Base-by-base conservation (phyloP, 2,888 invertebrate species). In the Halocaridina rubra region DNA sequence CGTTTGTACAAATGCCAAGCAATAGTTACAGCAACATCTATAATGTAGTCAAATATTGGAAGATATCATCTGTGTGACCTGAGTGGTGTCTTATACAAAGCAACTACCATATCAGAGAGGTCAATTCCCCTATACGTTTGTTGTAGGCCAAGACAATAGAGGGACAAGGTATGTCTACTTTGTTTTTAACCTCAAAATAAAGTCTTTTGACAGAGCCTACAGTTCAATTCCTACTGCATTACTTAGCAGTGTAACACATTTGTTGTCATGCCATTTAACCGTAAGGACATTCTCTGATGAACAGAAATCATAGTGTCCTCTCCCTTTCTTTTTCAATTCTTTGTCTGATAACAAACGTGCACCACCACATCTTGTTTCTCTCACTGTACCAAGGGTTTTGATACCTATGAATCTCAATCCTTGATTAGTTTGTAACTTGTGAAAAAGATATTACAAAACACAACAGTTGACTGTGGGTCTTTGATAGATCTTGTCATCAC, bases 1-100 rank as follows among this genome's bases (percentile, higher is more conserved):
- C n/a, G n/a, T n/a, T n/a, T n/a, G n/a, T n/a, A n/a, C n/a, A n/a
- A n/a, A n/a, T n/a, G n/a, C n/a, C n/a, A n/a, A n/a, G n/a, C n/a
- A n/a, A 64, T 77, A 64, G 30, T 22, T 64, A 77, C 77, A 61
- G 64, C 30, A n/a, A 33, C 27, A 61, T 77, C 77, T 53, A 77
- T 32, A 61, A 77, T 32, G 22, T 64, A 77, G 32, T 64, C n/a
- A n/a, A n/a, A n/a, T n/a, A n/a, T n/a, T n/a, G n/a, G n/a, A n/a
- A n/a, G n/a, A n/a, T n/a, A n/a, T n/a, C n/a, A n/a, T n/a, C n/a
- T n/a, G n/a, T n/a, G n/a, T n/a, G n/a, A n/a, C n/a, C n/a, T n/a
- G n/a, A n/a, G n/a, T n/a, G n/a, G n/a, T n/a, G n/a, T n/a, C n/a
- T n/a, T n/a, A n/a, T n/a, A n/a, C n/a, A n/a, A n/a, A 61, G 64